These are phyloP conservation scores for Meleagris gallopavo DNA, from an alignment of 2,113 vertebrate species.

Conservation along the genomic window DNA sequence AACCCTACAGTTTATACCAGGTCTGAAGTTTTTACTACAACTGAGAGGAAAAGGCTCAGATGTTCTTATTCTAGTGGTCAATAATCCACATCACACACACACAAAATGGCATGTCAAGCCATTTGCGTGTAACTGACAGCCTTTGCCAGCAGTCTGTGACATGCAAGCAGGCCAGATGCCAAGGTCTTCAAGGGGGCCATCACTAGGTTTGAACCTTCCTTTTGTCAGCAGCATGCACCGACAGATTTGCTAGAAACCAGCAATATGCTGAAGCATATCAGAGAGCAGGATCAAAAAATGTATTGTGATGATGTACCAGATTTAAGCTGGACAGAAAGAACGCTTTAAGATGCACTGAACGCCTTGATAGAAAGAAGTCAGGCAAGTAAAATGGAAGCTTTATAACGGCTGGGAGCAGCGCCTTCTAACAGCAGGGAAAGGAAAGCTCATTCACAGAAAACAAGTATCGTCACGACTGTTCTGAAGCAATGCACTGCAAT, in stretches of 20 bases:
- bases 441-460: background rate
- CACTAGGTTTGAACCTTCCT: background rate
- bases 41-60: constrained; percentile 44
- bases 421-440: background rate
- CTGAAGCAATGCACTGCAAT: background rate
- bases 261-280: background rate
- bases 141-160: background rate
- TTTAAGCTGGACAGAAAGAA: background rate
- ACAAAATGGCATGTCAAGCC: constrained; percentile 9
- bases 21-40: constrained; percentile 62
- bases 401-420: background rate
- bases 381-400: background rate
- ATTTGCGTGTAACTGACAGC: background rate
- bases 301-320: background rate
- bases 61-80: constrained; percentile 8
- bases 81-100: constrained; percentile 1
- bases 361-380: background rate
- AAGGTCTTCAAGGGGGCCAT: background rate
- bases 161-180: background rate
- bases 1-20: constrained; percentile 39
- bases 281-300: background rate
- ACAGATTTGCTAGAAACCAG: background rate
- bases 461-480: background rate
- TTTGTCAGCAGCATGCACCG: background rate
- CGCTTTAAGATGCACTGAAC: background rate